Evolutionary conservation across 2,888 invertebrate species (phyloP).

Genomic region (Gibbula magus): DNA sequence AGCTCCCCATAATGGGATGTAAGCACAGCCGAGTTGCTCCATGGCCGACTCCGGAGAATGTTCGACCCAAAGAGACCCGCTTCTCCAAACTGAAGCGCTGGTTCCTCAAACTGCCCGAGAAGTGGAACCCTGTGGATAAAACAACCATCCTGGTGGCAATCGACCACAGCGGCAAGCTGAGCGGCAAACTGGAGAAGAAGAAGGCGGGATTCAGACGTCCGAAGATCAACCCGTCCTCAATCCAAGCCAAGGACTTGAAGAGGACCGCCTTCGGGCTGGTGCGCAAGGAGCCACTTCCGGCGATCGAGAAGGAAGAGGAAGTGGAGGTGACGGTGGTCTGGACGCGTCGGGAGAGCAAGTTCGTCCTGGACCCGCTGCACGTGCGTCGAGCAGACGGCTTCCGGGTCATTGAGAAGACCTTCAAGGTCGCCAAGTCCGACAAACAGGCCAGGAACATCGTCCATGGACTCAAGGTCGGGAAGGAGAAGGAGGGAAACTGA

Average conservation of each 20-base stretch:
- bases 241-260: background rate
- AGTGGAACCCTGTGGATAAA: background rate
- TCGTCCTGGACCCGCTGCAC: background rate
- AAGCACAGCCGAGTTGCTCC: background rate
- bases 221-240: background rate
- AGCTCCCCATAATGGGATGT: background rate
- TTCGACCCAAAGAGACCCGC: background rate
- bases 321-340: background rate
- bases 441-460: background rate
- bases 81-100: background rate
- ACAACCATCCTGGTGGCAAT: background rate
- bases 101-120: background rate
- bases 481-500: background rate
- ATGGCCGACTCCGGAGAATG: background rate
- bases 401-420: background rate
- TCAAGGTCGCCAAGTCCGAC: background rate
- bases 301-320: background rate
- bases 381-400: background rate
- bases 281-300: background rate
- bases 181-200: background rate
- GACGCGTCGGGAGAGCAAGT: background rate
- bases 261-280: background rate
- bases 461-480: background rate
- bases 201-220: background rate
- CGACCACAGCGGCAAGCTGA: background rate